Evolutionary conservation across 2,888 invertebrate species (phyloP), one percentile per base, ranked within the genome.

Genomic region (Sussaba pulchella): DNA sequence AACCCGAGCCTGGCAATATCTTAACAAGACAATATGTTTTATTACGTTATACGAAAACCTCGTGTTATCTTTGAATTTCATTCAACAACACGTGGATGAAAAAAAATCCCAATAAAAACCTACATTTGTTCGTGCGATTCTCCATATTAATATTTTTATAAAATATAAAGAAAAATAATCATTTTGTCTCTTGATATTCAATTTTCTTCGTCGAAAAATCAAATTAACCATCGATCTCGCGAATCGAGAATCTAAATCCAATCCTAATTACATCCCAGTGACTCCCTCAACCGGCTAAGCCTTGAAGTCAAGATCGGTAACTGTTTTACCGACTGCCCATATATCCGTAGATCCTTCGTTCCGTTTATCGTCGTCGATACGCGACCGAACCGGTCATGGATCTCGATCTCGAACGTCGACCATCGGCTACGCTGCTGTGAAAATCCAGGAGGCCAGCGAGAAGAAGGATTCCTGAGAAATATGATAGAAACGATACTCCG

Each of bases 271-370:
- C 1, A 14, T 17, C 19, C 39, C 6, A 41, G 50, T 21, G 9
- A 19, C 14, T 17, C 67, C 66, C 24, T 72, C 57, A 36, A n/a
- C 17, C 39, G 54, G 39, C 17, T 10, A 43, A 26, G 9, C 2
- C 31, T 43, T 47, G 41, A 64, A 45, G 10, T 54, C 63, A 63
- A 26, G 79, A 74, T 74, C 67, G 66, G 54, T 70, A 45, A 64
- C 75, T 74, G 64, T 79, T 74, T 79, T 79, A 79, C 54, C 79
- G n/a, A 8, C 79, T 9, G 52, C 10, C 36, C 69, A 47, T 43
- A 43, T 39, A 10, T 41, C 9, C 9, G 12, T 41, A 4, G 61
- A 72, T 66, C 52, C 52, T 61, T 24, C 10, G 17, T 2, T 36
- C 9, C 14, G 9, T 26, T 21, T 5, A 9, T 17, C 24, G 1